Percentiles rank a stretch among this genome's conserved stretches.
phyloP scores from a whole-genome alignment of 2,888 invertebrate species.

The Melanophora roralis region DNA sequence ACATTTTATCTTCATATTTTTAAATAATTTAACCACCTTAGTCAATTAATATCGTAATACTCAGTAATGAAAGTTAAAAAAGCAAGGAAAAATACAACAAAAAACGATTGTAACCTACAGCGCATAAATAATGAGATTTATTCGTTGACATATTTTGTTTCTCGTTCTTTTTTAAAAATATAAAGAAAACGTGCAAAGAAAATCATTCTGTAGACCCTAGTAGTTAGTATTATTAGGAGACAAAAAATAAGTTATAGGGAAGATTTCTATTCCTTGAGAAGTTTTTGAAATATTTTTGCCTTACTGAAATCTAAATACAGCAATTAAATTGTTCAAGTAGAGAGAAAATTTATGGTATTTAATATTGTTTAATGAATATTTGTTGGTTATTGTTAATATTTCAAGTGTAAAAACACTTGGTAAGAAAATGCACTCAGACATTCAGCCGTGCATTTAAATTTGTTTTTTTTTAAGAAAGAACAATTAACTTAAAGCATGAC shows the following conservation, averaged over 20 bases:
- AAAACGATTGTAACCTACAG: constrained; percentile 13
- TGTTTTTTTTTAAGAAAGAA: constrained; percentile 50
- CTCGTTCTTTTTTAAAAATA: constrained; percentile 9
- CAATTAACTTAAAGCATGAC: constrained; percentile 60
- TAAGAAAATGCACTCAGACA: constrained; percentile 44
- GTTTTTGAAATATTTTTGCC: no score
- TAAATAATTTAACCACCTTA: no score
- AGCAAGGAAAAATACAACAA: background rate
- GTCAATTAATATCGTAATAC: no score
- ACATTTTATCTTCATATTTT: no score
- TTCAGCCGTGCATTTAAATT: constrained; percentile 44
- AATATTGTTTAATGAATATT: background rate
- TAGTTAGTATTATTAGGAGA: no score
- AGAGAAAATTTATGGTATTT: constrained; percentile 20
- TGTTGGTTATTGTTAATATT: background rate
- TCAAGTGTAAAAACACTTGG: constrained; percentile 13
- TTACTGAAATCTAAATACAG: no score
- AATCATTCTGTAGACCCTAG: no score
- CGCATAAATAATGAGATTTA: constrained; percentile 53
- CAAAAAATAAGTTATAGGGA: no score
- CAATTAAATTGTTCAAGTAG: no score
- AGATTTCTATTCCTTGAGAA: no score
- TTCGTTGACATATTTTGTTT: background rate
- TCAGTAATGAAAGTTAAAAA: background rate
- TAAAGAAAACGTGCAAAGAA: no score